phyloP scores from a whole-genome alignment of 2,888 invertebrate species.

The Bombylius discolor region DNA sequence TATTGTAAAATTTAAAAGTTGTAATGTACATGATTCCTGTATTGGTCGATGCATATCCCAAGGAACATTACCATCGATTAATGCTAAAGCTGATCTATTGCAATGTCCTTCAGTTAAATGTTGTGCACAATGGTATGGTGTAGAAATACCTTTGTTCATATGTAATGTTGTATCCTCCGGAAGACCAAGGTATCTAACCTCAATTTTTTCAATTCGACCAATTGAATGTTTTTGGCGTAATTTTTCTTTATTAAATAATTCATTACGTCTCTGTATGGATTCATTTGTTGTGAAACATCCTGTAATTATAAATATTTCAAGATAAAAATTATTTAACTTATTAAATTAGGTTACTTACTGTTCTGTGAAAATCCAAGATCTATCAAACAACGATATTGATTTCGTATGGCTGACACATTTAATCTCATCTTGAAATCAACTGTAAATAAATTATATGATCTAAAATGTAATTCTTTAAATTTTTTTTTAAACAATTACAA shows the following conservation, averaged over 20 bases:
- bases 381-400: background rate
- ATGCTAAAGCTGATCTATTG: slow-evolving; percentile 62
- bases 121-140: slow-evolving; percentile 83
- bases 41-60: slow-evolving; percentile 95
- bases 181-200: slow-evolving; percentile 63
- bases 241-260: slow-evolving; percentile 65
- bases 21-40: slow-evolving; percentile 46
- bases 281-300: slow-evolving; percentile 22
- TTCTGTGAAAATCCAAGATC: background rate
- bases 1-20: slow-evolving; percentile 40
- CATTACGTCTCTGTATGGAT: slow-evolving; percentile 45
- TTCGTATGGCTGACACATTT: background rate
- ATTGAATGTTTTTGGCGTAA: slow-evolving; percentile 57
- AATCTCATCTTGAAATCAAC: background rate
- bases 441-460: too few relatives aligned
- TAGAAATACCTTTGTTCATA: slow-evolving; percentile 88
- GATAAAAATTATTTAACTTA: too few relatives aligned
- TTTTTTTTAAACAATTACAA: too few relatives aligned
- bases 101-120: slow-evolving; percentile 63
- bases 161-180: slow-evolving; percentile 60
- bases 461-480: too few relatives aligned
- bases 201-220: slow-evolving; percentile 83
- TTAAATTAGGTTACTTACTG: background rate
- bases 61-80: slow-evolving; percentile 58
- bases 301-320: background rate